Percentiles rank a stretch among this genome's conserved stretches.
Evolutionary conservation across 2,888 invertebrate genomes (phyloP).

Genomic region (Lasius platythorax): DNA sequence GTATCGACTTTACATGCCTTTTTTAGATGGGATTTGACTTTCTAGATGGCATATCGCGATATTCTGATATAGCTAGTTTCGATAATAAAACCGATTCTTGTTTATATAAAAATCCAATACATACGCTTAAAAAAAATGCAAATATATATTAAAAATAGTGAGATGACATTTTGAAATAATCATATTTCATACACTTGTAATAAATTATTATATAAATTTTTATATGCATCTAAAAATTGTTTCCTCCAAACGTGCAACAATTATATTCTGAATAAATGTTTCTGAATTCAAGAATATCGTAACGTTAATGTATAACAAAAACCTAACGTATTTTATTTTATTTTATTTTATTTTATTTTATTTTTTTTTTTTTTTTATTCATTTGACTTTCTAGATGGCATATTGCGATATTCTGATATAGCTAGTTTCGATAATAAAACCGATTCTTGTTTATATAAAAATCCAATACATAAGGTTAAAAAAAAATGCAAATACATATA

Average conservation of each 20-base stretch:
- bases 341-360: too few species aligned
- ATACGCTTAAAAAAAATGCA: not conserved
- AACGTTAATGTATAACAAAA: not conserved
- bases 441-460: not conserved
- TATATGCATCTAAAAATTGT: not conserved
- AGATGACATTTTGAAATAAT: not conserved
- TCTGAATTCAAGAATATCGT: not conserved
- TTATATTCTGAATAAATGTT: too few species aligned
- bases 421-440: not conserved
- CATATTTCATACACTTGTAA: not conserved
- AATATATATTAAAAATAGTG: not conserved
- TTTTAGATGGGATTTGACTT: not conserved
- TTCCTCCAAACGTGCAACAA: not conserved
- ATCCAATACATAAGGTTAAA: not conserved
- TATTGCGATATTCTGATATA: not conserved
- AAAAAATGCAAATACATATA: not conserved
- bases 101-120: not conserved
- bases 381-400: not conserved
- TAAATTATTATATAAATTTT: slow-evolving; percentile 21
- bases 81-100: not conserved
- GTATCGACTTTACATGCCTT: too few species aligned
- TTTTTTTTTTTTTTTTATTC: not conserved
- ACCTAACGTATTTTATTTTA: not conserved
- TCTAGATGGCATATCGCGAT: not conserved
- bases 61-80: not conserved